Base-by-base conservation (phyloP, 2,888 invertebrate genomes). In the Nysson spinosus region DNA sequence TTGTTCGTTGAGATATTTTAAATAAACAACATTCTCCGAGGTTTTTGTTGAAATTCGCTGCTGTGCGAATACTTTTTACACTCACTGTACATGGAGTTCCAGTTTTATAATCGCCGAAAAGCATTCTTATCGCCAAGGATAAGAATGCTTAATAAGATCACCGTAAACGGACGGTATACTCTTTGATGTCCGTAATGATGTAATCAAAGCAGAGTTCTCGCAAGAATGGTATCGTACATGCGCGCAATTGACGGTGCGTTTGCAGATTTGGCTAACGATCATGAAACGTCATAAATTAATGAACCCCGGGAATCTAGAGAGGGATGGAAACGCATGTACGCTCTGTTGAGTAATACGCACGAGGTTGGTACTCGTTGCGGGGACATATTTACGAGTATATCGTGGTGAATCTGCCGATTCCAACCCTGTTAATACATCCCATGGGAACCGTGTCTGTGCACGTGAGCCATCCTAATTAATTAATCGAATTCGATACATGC, bases 211-310 rank as follows among this genome's bases (percentile, higher is more conserved):
- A 55, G 50, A 56, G 50, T 3, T 24, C 43, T 12, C 44, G 5
- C 22, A 22, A 12, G 62, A 44, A 43, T 14, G 43, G 20, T 5
- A 34, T 5, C 11, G 47, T n/a, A 43, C 12, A 12, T 14, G 22
- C 17, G 24, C 40, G 62, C n/a, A 46, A 54, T 44, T 56, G 54
- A 32, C 26, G 69, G 30, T 12, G 47, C 54, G 60, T n/a, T 60
- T 37, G 65, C 69, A 57, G 61, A 65, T 57, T 49, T 51, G 42
- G 35, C 43, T 39, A 68, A 68, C 46, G 60, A 64, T 66, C 62
- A 56, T 28, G 69, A 52, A 62, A 58, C 62, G 42, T 51, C 71
- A 65, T 69, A 62, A 70, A 70, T 70, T 64, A 70, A 70, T 64
- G 60, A 68, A 34, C 64, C 46, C 32, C 58, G 39, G 52, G 34